Conservation (phyloP, 2,888 invertebrate genomes). For the Glyphotaelius pellucidus region DNA sequence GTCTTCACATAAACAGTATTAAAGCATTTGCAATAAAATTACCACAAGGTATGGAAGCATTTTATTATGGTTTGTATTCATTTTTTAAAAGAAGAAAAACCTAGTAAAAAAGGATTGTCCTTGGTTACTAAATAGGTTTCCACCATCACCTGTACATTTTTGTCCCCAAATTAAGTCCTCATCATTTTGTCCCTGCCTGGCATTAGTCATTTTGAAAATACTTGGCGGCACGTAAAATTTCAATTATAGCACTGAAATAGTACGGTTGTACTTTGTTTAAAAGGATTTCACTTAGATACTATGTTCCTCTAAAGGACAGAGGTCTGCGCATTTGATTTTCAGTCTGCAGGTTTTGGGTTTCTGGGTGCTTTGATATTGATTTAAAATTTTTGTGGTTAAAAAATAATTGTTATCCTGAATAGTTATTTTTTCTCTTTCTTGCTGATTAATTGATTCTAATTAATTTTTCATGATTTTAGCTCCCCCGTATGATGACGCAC, state of each 20-base stretch:
- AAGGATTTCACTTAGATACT: no score
- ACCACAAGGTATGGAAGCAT: conserved; percentile 55
- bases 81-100: no score
- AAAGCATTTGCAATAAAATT: conserved; percentile 76
- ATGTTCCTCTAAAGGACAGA: no score
- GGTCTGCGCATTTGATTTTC: background rate
- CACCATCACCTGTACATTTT: no score
- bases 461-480: background rate
- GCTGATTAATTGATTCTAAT: background rate
- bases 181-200: no score
- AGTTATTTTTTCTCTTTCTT: background rate
- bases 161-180: no score
- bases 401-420: background rate
- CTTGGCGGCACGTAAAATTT: no score
- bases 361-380: background rate
- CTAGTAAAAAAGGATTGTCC: no score
- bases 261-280: background rate
- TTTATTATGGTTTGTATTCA: background rate
- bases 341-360: background rate
- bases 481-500: background rate
- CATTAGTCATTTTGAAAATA: no score
- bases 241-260: no score
- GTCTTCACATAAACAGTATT: conserved; percentile 66
- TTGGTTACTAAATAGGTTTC: no score
- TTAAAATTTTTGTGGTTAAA: background rate